Percentiles rank a stretch among this genome's conserved stretches.
Conservation (phyloP, 2,113 vertebrate species). For the Sinocyclocheilus anophthalmus region DNA sequence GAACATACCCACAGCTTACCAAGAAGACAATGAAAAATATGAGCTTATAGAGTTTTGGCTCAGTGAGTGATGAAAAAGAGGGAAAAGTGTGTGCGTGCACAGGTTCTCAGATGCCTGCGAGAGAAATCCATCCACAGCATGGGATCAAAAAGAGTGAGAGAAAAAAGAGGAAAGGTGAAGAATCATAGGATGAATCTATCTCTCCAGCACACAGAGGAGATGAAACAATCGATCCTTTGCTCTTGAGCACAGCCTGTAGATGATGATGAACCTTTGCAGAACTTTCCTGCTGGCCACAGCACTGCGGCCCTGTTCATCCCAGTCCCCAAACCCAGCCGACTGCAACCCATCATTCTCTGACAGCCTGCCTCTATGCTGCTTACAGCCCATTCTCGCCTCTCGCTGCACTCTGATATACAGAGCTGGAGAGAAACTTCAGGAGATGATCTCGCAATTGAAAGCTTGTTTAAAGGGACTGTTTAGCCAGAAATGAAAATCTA, state of each 20-base stretch:
- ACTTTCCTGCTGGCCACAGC: constrained; percentile 44
- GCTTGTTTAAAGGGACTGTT: background rate
- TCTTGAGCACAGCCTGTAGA: constrained; percentile 39
- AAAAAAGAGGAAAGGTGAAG: constrained; percentile 13
- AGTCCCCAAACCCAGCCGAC: constrained; percentile 30
- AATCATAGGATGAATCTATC: constrained; percentile 38
- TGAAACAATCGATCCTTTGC: constrained; percentile 43
- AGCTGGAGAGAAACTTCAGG: background rate
- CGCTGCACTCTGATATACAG: background rate
- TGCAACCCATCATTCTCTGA: constrained; percentile 42
- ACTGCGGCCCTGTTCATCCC: constrained; percentile 38
- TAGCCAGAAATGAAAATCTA: background rate
- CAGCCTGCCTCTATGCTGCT: constrained; percentile 4
- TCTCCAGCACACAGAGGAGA: constrained; percentile 38
- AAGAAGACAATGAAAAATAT: constrained; percentile 21
- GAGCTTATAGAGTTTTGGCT: constrained; percentile 19
- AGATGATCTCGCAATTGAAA: background rate
- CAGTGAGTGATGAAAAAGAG: constrained; percentile 17
- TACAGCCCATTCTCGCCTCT: constrained; percentile 2
- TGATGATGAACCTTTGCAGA: constrained; percentile 41
- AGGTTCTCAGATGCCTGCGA: constrained; percentile 10
- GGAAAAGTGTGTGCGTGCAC: constrained; percentile 34
- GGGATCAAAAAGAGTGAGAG: constrained; percentile 45
- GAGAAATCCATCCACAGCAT: constrained; percentile 26
- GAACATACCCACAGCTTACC: background rate